Evolutionary conservation across 2,888 invertebrate genomes (phyloP), one percentile per base, ranked within the genome.

Genomic region (Biston betularia): DNA sequence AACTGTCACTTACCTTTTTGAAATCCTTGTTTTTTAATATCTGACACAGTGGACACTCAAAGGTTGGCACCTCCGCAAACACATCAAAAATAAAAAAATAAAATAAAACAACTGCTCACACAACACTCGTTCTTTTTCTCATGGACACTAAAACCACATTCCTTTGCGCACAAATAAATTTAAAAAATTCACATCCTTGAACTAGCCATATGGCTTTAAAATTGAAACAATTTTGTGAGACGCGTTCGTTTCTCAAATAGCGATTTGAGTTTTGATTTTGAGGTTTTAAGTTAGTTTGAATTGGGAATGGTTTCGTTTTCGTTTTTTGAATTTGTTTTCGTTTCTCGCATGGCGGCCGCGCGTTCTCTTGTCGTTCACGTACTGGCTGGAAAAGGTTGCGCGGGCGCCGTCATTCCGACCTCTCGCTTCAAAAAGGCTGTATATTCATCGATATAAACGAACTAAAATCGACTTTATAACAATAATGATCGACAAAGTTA

Each of bases 321-420:
- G 87, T 83, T 87, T 78, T 85, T 82, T 83, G 75, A 75, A 75
- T 76, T 80, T 77, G 81, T 91, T 89, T 90, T 92, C 89, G 81
- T 79, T 77, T 75, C 80, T 85, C 82, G 87, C 92, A 92, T 92
- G 81, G 91, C 92, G 92, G 85, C 92, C 90, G 89, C 90, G 88
- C 92, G 90, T 77, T 84, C 84, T 79, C 75, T 71, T 75, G 79
- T 88, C 88, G 86, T 76, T 74, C 70, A 73, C 69, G 73, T 75
- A 83, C 85, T 82, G 83, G 73, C 76, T 74, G 82, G 83, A 75
- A 77, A 24, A 74, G 77, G 75, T 71, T 79, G 86, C 86, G 83
- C 82, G 59, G 59, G 79, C 83, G 86, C 82, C 70, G 66, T 44
- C 53, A 52, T 57, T 44, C 12, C 62, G 61, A 63, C 73, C 68